Evolutionary conservation across 2,797 vertebrate species (phyloP).

Genomic region (Pipistrellus kuhlii): DNA sequence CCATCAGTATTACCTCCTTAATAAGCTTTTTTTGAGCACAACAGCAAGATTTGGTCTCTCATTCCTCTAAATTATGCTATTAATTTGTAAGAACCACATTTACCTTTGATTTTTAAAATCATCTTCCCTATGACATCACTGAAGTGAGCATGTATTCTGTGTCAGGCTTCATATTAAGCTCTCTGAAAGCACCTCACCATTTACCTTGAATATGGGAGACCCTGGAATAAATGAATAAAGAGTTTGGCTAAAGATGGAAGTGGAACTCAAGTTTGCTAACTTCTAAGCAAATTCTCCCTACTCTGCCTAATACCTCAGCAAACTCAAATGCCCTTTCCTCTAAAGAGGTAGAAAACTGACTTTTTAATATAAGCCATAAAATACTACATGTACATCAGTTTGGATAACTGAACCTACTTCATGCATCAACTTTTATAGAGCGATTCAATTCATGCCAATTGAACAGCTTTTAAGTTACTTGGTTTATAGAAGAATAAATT

Average conservation of each 20-base stretch:
- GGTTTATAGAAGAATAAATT: conserved; percentile 66
- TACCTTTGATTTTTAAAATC: not conserved
- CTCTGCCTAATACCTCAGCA: not conserved
- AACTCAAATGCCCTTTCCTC: conserved; percentile 26
- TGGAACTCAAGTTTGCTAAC: not conserved
- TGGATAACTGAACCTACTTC: conserved; percentile 50
- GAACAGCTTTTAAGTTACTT: conserved; percentile 53
- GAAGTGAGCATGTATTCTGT: not conserved
- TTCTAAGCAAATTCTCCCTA: not conserved
- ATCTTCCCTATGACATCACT: not conserved
- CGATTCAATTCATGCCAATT: conserved; percentile 44
- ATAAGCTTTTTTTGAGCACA: not conserved
- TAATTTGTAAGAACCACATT: not conserved
- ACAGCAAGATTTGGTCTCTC: not conserved
- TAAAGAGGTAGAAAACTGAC: conserved; percentile 17
- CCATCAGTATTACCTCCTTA: not conserved
- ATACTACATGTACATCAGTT: conserved; percentile 59
- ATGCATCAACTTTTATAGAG: conserved; percentile 61
- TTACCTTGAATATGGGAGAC: not conserved
- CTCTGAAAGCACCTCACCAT: not conserved
- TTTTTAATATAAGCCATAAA: conserved; percentile 59
- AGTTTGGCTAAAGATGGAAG: not conserved
- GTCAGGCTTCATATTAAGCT: not conserved
- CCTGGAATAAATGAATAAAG: not conserved
- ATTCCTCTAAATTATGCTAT: not conserved